Conservation (phyloP, 2,113 vertebrate species). For the Buteo buteo region DNA sequence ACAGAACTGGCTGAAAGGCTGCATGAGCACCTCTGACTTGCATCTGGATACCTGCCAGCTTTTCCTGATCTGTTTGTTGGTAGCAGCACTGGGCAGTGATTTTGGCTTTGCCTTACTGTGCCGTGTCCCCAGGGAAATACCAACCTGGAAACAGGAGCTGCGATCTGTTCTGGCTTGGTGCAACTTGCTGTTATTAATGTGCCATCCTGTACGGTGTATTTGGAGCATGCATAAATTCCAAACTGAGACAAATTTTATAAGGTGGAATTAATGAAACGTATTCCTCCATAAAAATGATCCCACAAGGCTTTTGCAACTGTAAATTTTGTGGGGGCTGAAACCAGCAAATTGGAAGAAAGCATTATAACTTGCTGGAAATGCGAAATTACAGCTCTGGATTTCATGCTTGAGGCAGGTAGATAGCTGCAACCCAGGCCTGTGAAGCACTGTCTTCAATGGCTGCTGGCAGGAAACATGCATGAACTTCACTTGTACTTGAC, state of each 20-base stretch:
- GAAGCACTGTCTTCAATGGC: not conserved
- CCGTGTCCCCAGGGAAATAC: not conserved
- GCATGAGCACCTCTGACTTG: not conserved
- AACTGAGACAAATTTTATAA: rapidly evolving
- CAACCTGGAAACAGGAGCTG: not conserved
- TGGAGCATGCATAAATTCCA: not conserved
- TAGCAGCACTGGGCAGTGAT: not conserved
- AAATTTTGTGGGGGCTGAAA: not conserved
- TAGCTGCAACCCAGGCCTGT: not conserved
- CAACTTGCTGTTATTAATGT: not conserved
- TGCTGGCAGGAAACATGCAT: rapidly evolving
- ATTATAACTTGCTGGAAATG: not conserved
- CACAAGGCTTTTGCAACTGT: not conserved
- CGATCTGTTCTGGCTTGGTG: not conserved
- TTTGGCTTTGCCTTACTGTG: not conserved
- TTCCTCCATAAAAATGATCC: not conserved
- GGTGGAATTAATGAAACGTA: not conserved
- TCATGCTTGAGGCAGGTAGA: not conserved
- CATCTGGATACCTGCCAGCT: not conserved
- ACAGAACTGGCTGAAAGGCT: not conserved
- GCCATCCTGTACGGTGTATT: not conserved
- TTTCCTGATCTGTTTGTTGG: not conserved
- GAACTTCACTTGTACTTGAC: not conserved
- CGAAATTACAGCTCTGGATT: not conserved
- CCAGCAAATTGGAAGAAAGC: not conserved